phyloP scores from a whole-genome alignment of 2,888 invertebrate species.

The Cordilura impudica region DNA sequence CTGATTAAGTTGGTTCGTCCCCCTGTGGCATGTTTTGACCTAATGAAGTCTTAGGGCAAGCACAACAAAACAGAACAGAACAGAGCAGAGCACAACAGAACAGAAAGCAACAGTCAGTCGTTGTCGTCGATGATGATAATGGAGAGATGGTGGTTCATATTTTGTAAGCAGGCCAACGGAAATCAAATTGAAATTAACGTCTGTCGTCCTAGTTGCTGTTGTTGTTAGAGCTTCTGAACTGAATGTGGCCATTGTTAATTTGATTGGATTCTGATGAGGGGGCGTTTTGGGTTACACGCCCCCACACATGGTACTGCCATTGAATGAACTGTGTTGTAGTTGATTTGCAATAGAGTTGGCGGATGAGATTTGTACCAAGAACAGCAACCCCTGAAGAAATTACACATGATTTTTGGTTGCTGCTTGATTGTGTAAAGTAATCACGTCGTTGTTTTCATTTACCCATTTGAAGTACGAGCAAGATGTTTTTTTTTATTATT shows the following conservation, averaged over 20 bases:
- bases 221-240: conserved; percentile 62
- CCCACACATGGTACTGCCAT: conserved; percentile 70
- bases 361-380: conserved; percentile 67
- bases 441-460: conserved; percentile 70
- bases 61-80: conserved; percentile 21
- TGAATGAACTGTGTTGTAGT: conserved; percentile 10
- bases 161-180: conserved; percentile 66
- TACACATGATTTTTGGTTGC: conserved; percentile 61
- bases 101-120: conserved; percentile 55
- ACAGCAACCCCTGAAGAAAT: conserved; percentile 64
- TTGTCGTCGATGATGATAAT: conserved; percentile 23
- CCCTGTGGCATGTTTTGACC: conserved; percentile 71
- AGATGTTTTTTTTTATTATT: conserved; percentile 1
- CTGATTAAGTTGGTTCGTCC: conserved; percentile 71
- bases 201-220: conserved; percentile 55
- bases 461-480: conserved; percentile 9
- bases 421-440: conserved; percentile 75
- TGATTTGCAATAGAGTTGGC: conserved; percentile 62
- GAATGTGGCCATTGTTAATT: conserved; percentile 72
- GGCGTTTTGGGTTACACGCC: conserved; percentile 73
- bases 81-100: too few relatives aligned
- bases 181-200: conserved; percentile 77
- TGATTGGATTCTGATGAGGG: conserved; percentile 77
- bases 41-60: conserved; percentile 73
- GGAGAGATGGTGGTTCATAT: conserved; percentile 51